A percentile compares a stretch with the other conserved stretches of the same genome.
These are phyloP conservation scores for Hydrozoanthus gracilis DNA, from an alignment of 92 coral and sea anemone genomes.

Conservation along the genomic window DNA sequence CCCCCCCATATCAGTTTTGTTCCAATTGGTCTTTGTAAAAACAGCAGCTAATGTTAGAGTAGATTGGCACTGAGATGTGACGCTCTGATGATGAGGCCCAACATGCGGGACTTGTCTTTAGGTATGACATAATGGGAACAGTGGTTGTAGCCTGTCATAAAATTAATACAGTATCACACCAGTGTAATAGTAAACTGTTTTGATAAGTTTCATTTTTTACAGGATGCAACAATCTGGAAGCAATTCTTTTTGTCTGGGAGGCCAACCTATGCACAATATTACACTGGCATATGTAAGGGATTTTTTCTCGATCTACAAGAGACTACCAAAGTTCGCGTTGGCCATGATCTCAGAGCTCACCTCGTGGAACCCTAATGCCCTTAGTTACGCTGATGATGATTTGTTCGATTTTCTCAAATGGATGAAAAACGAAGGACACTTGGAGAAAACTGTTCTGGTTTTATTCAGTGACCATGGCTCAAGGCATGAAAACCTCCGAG, in stretches of 20 bases:
- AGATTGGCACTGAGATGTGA: too few species aligned
- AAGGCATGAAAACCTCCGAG: slow-evolving; percentile 58
- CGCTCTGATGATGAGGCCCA: too few species aligned
- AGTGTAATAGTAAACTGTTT: neutral
- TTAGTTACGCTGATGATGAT: slow-evolving; percentile 70
- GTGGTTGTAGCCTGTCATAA: too few species aligned
- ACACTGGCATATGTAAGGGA: slow-evolving; percentile 68
- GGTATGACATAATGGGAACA: too few species aligned
- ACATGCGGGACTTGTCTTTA: too few species aligned
- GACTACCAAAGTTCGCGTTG: slow-evolving; percentile 76
- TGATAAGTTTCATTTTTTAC: neutral
- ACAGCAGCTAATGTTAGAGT: too few species aligned
- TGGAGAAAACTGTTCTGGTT: slow-evolving; percentile 74
- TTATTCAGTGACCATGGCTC: slow-evolving; percentile 85
- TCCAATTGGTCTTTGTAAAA: too few species aligned
- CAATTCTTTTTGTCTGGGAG: slow-evolving; percentile 75
- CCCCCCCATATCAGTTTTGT: too few species aligned
- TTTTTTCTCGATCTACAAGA: slow-evolving; percentile 73
- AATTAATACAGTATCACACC: too few species aligned
- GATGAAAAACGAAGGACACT: slow-evolving; percentile 72
- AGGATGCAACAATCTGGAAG: slow-evolving; percentile 52
- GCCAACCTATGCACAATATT: slow-evolving; percentile 77
- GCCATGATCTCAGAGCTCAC: slow-evolving; percentile 74
- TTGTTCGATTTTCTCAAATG: slow-evolving; percentile 65
- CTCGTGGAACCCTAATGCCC: slow-evolving; percentile 71